phyloP scores from a whole-genome alignment of 2,113 vertebrate genomes.

The Sturnus vulgaris region DNA sequence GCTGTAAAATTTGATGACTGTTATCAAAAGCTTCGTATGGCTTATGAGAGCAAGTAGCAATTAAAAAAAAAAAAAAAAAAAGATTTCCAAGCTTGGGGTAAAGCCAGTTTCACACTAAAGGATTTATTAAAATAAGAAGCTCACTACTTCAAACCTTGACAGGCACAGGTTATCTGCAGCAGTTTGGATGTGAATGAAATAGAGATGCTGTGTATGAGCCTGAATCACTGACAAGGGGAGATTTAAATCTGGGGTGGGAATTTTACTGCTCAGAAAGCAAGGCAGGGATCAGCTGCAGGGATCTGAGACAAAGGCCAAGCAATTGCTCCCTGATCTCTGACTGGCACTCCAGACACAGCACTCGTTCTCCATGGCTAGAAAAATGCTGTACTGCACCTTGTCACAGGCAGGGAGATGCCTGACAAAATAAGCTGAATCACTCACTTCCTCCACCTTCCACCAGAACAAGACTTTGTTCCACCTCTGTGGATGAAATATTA shows the following conservation, averaged over 20 bases:
- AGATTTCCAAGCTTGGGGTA: not conserved
- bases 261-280: not conserved
- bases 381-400: not conserved
- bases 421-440: not conserved
- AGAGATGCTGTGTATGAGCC: not conserved
- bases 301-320: not conserved
- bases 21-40: slow-evolving; percentile 53
- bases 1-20: slow-evolving; percentile 58
- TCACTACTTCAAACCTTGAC: not conserved
- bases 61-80: not conserved
- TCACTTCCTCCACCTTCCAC: not conserved
- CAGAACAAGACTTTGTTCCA: not conserved
- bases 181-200: not conserved
- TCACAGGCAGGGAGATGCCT: not conserved
- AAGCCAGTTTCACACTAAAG: not conserved
- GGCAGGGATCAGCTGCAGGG: not conserved
- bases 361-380: not conserved
- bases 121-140: not conserved
- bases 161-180: not conserved
- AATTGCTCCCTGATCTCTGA: not conserved
- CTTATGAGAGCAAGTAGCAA: slow-evolving; percentile 41
- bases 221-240: not conserved
- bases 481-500: not conserved
- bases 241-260: not conserved
- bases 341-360: not conserved